phyloP scores from a whole-genome alignment of 2,797 vertebrate species.

The Rhinatrema bivittatum region DNA sequence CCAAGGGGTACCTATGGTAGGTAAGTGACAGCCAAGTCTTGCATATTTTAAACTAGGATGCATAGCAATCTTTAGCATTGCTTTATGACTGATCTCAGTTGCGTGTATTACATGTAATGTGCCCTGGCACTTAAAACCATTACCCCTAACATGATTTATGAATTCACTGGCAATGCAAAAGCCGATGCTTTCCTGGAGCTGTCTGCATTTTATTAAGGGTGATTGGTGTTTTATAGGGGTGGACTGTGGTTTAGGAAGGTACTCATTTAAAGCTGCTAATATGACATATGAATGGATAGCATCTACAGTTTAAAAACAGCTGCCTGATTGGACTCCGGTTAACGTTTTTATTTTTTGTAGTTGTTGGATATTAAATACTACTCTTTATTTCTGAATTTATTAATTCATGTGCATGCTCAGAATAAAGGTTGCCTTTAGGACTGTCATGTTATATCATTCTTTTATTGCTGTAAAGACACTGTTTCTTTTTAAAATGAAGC shows the following conservation, averaged over 20 bases:
- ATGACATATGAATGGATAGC: constrained; percentile 7
- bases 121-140: background rate
- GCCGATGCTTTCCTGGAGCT: constrained; percentile 7
- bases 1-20: too few species aligned
- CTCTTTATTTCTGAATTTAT: background rate
- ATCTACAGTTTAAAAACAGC: constrained; percentile 4
- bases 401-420: too few species aligned
- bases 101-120: background rate
- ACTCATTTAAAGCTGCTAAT: constrained; percentile 17
- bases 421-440: too few species aligned
- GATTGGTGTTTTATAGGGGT: constrained; percentile 18
- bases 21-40: too few species aligned
- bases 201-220: constrained; percentile 4
- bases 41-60: too few species aligned
- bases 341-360: too few species aligned
- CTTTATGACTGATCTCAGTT: background rate
- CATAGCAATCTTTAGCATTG: too few species aligned
- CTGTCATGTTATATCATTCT: too few species aligned
- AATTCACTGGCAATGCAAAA: constrained; percentile 2
- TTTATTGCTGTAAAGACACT: too few species aligned
- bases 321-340: background rate
- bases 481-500: too few species aligned
- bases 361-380: background rate
- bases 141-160: constrained; percentile 8
- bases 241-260: constrained; percentile 23